Evolutionary conservation across 1,140 invertebrate species (phyloP).

Genomic region (Sminthurinus signatus): DNA sequence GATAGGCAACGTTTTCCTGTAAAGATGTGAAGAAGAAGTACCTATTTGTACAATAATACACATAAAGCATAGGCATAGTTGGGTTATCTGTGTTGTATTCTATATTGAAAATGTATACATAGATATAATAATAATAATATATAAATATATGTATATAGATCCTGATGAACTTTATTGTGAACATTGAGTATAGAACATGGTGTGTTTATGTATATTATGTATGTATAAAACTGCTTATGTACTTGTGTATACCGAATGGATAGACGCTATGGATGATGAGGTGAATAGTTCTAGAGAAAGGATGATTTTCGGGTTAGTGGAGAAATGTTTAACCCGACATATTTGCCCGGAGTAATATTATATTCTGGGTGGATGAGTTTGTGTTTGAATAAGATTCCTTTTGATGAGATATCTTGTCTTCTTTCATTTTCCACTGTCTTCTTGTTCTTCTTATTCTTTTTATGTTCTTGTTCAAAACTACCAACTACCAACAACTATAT

Average conservation of each 20-base stretch:
- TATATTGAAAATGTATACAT: background rate
- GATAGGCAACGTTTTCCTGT: background rate
- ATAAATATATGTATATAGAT: background rate
- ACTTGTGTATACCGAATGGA: background rate
- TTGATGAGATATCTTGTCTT: constrained; percentile 32
- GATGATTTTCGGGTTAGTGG: constrained; percentile 26
- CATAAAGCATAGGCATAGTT: background rate
- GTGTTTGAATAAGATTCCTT: constrained; percentile 36
- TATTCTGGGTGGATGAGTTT: constrained; percentile 32
- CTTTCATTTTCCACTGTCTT: constrained; percentile 19
- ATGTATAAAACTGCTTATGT: background rate
- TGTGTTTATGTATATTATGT: background rate
- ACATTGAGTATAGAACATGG: background rate
- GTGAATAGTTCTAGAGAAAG: too few species aligned
- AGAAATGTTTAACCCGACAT: constrained; percentile 27
- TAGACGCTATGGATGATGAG: background rate
- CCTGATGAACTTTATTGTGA: background rate
- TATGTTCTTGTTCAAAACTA: too few species aligned
- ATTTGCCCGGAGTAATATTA: constrained; percentile 34
- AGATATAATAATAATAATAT: background rate
- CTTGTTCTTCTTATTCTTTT: too few species aligned
- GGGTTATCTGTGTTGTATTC: background rate
- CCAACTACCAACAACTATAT: constrained; percentile 9
- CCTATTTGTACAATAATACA: background rate
- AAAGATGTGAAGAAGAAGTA: background rate